Percentiles rank a stretch among this genome's conserved stretches.
Evolutionary conservation across 1,140 invertebrate species (phyloP).

Genomic region (Diabrotica undecimpunctata): DNA sequence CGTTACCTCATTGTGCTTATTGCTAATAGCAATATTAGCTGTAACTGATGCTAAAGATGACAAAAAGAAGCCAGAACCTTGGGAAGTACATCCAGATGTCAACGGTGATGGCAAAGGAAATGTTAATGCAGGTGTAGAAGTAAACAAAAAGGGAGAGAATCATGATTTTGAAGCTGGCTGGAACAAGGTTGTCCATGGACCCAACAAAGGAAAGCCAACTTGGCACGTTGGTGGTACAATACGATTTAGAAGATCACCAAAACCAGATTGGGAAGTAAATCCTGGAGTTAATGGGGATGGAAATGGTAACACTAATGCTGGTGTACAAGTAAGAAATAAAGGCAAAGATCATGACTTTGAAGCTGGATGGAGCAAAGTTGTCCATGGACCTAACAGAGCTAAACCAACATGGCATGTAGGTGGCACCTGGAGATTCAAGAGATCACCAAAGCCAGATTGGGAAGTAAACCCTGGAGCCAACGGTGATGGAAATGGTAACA

Average conservation of each 20-base stretch:
- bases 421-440: constrained; percentile 17
- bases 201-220: constrained; percentile 24
- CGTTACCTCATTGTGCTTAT: neutral
- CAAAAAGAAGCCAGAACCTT: neutral
- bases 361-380: constrained; percentile 25
- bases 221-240: constrained; percentile 30
- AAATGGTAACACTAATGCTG: constrained; percentile 22
- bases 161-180: constrained; percentile 28
- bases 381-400: constrained; percentile 24
- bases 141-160: constrained; percentile 4
- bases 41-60: neutral
- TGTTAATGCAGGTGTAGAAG: neutral
- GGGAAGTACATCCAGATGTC: neutral
- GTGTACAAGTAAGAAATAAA: constrained; percentile 18
- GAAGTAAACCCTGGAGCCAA: no score
- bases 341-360: constrained; percentile 26
- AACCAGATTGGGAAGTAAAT: constrained; percentile 22
- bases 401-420: constrained; percentile 31
- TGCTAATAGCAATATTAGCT: neutral
- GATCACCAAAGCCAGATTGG: no score
- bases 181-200: constrained; percentile 23
- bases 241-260: constrained; percentile 6
- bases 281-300: constrained; percentile 21
- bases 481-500: no score
- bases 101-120: neutral